Evolutionary conservation across 2,888 invertebrate genomes (phyloP), one percentile per base, ranked within the genome.

Genomic region (Serripes groenlandicus): DNA sequence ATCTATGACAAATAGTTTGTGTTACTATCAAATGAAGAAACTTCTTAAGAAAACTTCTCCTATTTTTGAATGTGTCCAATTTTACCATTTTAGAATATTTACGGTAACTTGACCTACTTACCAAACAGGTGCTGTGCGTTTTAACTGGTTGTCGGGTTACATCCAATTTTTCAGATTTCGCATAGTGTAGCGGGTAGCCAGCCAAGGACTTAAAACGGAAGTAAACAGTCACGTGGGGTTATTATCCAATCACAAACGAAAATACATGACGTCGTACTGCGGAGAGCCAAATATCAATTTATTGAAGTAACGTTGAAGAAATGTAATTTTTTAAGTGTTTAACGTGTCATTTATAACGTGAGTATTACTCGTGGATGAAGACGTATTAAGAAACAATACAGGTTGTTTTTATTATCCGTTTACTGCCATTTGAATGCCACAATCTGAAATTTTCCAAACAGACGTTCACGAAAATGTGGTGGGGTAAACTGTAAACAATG

Each of bases 211-310:
- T 56, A 11, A 62, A 62, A 52, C 84, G 84, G 84, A 85, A 85
- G 64, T 64, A 30, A 37, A 28, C n/a, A 37, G 30, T 42, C 84
- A 85, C 54, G 78, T 85, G 84, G 73, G 34, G 26, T 3, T 3
- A 75, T 49, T 54, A 66, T 23, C 85, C 81, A 85, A 85, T 81
- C 64, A 74, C 28, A 76, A 77, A 73, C 34, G 69, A 85, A 76
- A 81, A 85, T 85, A 85, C 85, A 85, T 81, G 85, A 85, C 81
- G 83, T 83, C 79, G 74, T 73, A 70, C 64, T 76, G 70, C 74
- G 56, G 79, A 81, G 85, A 85, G 81, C 85, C 85, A 85, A 85
- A 85, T 85, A 85, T 85, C 85, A 85, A 85, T 85, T 81, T 78
- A 73, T 70, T 49, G 42, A 75, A 72, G 69, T 71, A 66, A 75